A percentile compares a stretch with the other conserved stretches of the same genome.
phyloP scores from a whole-genome alignment of 92 coral and sea anemone species.

The Paramuricea clavata region DNA sequence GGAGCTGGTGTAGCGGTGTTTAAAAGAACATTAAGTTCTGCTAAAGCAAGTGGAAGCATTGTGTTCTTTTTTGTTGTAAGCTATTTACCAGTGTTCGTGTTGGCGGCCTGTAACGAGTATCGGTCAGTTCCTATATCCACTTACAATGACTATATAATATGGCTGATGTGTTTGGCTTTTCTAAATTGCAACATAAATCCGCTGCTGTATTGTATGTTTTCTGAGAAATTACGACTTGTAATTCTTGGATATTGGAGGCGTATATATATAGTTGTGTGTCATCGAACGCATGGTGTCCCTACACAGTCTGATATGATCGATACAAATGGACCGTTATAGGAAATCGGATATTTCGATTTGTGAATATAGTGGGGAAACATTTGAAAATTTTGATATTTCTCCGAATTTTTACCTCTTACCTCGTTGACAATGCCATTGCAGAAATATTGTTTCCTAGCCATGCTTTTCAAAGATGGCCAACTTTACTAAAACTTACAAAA shows the following conservation, averaged over 20 bases:
- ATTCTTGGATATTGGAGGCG: not conserved
- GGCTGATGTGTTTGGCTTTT: conserved; percentile 16
- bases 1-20: not conserved
- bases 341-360: too few relatives aligned
- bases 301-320: not conserved
- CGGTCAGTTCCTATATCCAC: not conserved
- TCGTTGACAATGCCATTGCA: too few relatives aligned
- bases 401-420: too few relatives aligned
- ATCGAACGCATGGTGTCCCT: not conserved
- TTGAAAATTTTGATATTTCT: too few relatives aligned
- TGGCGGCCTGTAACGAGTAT: not conserved
- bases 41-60: not conserved
- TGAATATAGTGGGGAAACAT: too few relatives aligned
- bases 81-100: conserved; percentile 2
- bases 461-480: too few relatives aligned
- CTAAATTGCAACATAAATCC: conserved; percentile 15
- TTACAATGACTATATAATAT: not conserved
- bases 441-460: too few relatives aligned
- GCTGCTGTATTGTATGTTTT: conserved; percentile 14
- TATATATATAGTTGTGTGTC: not conserved
- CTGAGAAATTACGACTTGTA: not conserved
- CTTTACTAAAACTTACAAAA: too few relatives aligned
- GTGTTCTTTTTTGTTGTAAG: not conserved
- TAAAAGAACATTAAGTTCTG: conserved; percentile 8
- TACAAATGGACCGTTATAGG: not conserved